Evolutionary conservation across 2,797 vertebrate genomes (phyloP), one percentile per base, ranked within the genome.

Genomic region (Pipistrellus pipistrellus): DNA sequence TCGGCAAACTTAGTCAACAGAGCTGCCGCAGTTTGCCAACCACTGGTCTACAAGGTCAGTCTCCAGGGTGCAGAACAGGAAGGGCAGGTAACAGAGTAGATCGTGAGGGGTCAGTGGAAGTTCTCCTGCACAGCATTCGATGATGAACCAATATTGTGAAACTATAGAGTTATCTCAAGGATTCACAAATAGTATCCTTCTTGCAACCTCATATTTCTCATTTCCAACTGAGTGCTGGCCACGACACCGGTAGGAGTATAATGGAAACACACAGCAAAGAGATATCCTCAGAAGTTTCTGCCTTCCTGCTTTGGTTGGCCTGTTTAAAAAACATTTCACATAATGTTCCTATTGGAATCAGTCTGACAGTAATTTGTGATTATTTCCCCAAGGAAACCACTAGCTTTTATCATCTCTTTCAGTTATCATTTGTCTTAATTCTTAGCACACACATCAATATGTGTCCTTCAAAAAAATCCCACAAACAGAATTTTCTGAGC

Each of bases 301-400:
- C 77, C 85, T 85, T 78, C 87, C 62, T 51, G 93, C 69, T 91
- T 68, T 75, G 55, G 71, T 72, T 62, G 68, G 84, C 75, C 93
- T 96, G 69, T 96, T 97, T 96, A 97, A 98, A 96, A 94, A 97
- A 96, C 97, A 95, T 97, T 97, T 97, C 96, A 85, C 75, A 88
- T 77, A 80, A 53, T 83, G 69, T 69, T 96, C 96, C 95, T 95
- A 72, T 64, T 97, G 94, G 92, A 78, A 96, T 35, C 83, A 73
- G 73, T 82, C 44, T 93, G 91, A 96, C 90, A 94, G 68, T 89
- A 93, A 93, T 91, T 66, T 3, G 0, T 84, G 93, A 92, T 95
- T 90, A 97, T 68, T 91, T 92, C 81, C 85, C 96, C 91, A 94
- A 92, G 57, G 78, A 97, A 95, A 96, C 18, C 32, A 85, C 68